Evolutionary conservation across 2,888 invertebrate species (phyloP).

Genomic region (Leptogaster cylindrica): DNA sequence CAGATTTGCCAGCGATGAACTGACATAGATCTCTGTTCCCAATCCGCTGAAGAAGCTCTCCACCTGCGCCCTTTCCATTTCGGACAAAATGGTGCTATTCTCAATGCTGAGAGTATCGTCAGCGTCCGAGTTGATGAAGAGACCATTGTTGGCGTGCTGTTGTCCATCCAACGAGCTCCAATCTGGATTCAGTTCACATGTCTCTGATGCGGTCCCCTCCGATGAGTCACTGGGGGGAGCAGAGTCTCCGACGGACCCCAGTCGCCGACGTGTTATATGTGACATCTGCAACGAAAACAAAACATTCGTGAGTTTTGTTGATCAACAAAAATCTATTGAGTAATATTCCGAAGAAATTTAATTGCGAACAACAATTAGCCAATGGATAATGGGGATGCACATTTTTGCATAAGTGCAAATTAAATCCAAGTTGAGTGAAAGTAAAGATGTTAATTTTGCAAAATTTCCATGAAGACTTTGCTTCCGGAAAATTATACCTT

Average conservation of each 20-base stretch:
- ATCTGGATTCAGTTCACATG: constrained; percentile 57
- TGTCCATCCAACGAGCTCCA: constrained; percentile 61
- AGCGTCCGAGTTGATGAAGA: constrained; percentile 58
- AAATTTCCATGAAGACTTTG: no score
- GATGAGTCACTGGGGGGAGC: constrained; percentile 64
- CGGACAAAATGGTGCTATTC: constrained; percentile 64
- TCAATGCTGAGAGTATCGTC: constrained; percentile 59
- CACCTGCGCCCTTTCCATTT: constrained; percentile 71
- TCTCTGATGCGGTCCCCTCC: constrained; percentile 65
- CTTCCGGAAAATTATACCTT: no score
- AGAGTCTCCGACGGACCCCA: constrained; percentile 70
- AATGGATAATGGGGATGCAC: background rate
- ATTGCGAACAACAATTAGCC: background rate
- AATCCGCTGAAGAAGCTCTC: constrained; percentile 78
- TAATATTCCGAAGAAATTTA: no score
- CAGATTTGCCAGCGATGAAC: constrained; percentile 76
- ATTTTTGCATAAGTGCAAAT: constrained; percentile 7
- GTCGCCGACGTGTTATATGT: constrained; percentile 62
- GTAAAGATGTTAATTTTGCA: no score
- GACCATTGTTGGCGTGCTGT: constrained; percentile 51
- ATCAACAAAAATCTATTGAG: no score
- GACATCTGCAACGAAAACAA: constrained; percentile 45
- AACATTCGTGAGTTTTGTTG: background rate
- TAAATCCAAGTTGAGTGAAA: no score
- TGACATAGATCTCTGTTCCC: constrained; percentile 79